phyloP scores from a whole-genome alignment of 2,113 vertebrate genomes.

The Cygnus buccinator region DNA sequence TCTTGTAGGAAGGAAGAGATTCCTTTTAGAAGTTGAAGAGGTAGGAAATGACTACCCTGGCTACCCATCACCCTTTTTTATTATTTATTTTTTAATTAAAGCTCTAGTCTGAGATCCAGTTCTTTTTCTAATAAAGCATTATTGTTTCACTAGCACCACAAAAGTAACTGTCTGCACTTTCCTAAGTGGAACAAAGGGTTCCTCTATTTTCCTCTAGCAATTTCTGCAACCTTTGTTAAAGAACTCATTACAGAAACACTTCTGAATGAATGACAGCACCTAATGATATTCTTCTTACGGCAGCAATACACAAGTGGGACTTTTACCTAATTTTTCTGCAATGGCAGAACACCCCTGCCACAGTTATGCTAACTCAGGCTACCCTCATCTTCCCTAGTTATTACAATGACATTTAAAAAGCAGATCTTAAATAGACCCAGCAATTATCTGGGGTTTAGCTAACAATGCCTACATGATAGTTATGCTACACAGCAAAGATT shows the following conservation, averaged over 20 bases:
- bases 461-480: neutral
- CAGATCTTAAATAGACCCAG: neutral
- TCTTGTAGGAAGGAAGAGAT: neutral
- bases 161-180: neutral
- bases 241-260: neutral
- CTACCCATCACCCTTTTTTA: neutral
- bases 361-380: neutral
- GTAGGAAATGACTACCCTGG: neutral
- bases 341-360: neutral
- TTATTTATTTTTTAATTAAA: neutral
- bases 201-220: constrained; percentile 4
- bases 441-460: neutral
- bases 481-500: neutral
- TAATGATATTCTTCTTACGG: constrained; percentile 4
- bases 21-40: neutral
- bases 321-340: constrained; percentile 1
- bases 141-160: neutral
- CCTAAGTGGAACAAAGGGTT: neutral
- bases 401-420: constrained; percentile 10
- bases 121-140: neutral
- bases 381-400: neutral
- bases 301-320: neutral
- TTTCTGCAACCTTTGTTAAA: neutral
- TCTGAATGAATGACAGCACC: constrained; percentile 2
- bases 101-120: neutral